Conservation (phyloP, 2,113 vertebrate genomes). For the Phylloscopus trochilus region DNA sequence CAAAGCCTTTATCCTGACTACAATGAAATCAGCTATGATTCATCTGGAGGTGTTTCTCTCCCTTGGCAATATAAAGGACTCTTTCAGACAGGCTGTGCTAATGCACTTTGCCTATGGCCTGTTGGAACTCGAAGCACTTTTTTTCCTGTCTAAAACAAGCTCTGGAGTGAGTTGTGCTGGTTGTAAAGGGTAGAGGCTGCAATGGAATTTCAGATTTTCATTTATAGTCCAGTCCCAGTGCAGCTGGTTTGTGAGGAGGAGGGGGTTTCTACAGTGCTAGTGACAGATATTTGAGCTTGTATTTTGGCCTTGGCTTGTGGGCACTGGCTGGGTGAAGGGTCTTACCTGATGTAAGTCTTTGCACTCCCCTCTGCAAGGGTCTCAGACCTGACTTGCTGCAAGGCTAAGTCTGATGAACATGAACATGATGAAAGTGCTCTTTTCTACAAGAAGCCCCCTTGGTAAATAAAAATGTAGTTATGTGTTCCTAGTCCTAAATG, state of each 20-base stretch:
- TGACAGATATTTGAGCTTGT: background rate
- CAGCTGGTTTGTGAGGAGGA: background rate
- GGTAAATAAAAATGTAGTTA: background rate
- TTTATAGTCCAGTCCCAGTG: background rate
- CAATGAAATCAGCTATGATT: background rate
- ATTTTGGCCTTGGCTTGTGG: background rate
- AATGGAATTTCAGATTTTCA: background rate
- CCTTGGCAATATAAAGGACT: background rate
- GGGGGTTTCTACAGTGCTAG: background rate
- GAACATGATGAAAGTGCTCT: background rate
- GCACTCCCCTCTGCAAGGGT: background rate
- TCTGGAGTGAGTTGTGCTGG: background rate
- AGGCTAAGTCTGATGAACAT: background rate
- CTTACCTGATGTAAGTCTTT: background rate
- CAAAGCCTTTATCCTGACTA: constrained; percentile 5
- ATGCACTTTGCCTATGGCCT: background rate
- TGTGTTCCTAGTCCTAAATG: background rate
- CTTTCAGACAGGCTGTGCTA: background rate
- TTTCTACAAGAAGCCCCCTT: background rate
- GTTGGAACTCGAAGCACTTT: background rate
- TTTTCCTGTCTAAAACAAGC: background rate
- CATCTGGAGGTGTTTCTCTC: constrained; percentile 30
- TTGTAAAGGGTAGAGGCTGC: background rate
- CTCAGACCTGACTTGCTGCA: background rate
- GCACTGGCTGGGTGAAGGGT: background rate